Percentiles rank a stretch among this genome's conserved stretches.
Evolutionary conservation across 2,888 invertebrate genomes (phyloP).

Genomic region (Dasypogon diadema): DNA sequence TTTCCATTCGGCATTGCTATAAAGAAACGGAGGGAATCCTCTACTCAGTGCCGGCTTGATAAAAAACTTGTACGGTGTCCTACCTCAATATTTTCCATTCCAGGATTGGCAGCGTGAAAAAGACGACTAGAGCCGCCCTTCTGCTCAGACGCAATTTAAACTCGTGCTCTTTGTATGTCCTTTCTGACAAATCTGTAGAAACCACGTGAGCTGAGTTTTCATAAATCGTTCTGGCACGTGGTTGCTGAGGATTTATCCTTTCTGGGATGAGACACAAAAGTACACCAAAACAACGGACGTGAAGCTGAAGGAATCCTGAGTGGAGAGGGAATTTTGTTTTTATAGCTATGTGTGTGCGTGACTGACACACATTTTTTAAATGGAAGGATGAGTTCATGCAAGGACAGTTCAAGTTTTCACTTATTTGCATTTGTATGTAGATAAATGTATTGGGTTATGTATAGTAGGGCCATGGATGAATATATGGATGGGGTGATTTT

Average conservation of each 20-base stretch:
- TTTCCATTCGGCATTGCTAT: conserved; percentile 38
- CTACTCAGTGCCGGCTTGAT: conserved; percentile 10
- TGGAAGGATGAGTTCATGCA: conserved; percentile 48
- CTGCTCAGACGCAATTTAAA: conserved; percentile 53
- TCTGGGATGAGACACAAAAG: conserved; percentile 46
- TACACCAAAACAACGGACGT: conserved; percentile 45
- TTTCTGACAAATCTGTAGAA: conserved; percentile 41
- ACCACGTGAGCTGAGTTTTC: conserved; percentile 49
- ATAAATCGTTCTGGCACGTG: conserved; percentile 48
- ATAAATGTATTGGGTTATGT: background rate
- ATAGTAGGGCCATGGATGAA: background rate
- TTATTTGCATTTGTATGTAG: conserved; percentile 48
- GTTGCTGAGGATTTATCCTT: conserved; percentile 45
- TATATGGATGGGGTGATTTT: background rate
- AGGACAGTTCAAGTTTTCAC: conserved; percentile 53
- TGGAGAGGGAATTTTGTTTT: conserved; percentile 13
- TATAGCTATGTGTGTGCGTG: conserved; percentile 41
- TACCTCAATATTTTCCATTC: conserved; percentile 50
- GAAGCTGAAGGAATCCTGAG: conserved; percentile 18
- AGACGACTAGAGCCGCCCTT: conserved; percentile 26
- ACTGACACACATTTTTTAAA: conserved; percentile 49
- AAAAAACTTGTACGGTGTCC: conserved; percentile 15
- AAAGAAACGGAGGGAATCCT: conserved; percentile 40
- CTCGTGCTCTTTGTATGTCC: conserved; percentile 24
- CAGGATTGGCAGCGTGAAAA: conserved; percentile 17